Conservation (phyloP, 1,140 invertebrate species). For the Drosophila busckii region DNA sequence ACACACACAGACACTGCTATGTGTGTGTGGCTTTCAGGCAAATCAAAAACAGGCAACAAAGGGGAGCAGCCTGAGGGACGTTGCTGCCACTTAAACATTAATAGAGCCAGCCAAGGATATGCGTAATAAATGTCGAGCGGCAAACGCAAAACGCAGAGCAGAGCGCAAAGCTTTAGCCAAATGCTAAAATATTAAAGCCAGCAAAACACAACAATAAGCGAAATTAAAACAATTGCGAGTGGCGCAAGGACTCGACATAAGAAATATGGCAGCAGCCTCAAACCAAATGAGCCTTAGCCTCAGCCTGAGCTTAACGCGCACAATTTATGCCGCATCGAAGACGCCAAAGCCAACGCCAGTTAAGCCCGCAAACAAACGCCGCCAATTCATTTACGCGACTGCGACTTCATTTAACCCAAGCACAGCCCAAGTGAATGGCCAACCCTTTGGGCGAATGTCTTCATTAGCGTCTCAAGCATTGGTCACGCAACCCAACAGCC, state of each 20-base stretch:
- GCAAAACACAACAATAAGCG: constrained; percentile 64
- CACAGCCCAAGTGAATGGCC: background rate
- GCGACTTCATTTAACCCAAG: constrained; percentile 70
- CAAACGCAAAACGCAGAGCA: background rate
- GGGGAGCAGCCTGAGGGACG: constrained; percentile 61
- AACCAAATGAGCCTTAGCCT: constrained; percentile 63
- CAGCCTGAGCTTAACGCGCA: constrained; percentile 12
- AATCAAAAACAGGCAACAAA: constrained; percentile 77
- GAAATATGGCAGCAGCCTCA: constrained; percentile 62
- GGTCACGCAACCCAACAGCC: constrained; percentile 66
- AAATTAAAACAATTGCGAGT: constrained; percentile 75
- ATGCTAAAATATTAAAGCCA: constrained; percentile 74
- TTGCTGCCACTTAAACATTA: constrained; percentile 75
- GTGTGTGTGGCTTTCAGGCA: constrained; percentile 63
- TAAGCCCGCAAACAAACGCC: constrained; percentile 61
- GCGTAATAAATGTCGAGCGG: constrained; percentile 72
- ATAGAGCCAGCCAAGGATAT: constrained; percentile 69
- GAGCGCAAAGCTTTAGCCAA: constrained; percentile 34
- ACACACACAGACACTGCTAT: constrained; percentile 33
- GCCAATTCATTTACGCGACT: constrained; percentile 69
- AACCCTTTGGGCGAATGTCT: constrained; percentile 53
- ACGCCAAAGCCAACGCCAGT: too few species aligned
- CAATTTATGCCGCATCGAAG: constrained; percentile 69
- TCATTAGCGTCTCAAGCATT: constrained; percentile 66
- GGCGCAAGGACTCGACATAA: constrained; percentile 30